Base-by-base conservation (phyloP, 2,113 vertebrate genomes). In the Tragelaphus strepsiceros region DNA sequence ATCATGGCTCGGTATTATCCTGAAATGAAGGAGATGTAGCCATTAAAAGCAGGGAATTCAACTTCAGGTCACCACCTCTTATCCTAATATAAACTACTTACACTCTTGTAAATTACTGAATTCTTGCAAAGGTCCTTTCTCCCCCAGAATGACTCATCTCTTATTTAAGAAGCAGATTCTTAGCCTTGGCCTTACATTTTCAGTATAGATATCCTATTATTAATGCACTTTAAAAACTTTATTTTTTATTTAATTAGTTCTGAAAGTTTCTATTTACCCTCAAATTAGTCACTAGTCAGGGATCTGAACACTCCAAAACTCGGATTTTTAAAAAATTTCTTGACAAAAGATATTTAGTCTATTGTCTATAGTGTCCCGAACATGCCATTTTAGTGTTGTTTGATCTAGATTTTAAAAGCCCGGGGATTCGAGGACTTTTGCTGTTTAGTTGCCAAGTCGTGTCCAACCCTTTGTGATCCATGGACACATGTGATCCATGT, bases 161-260 rank as follows among this genome's bases (percentile, higher is more conserved):
- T 92, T 67, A 7, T 61, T 93, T 88, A 71, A 54, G n/a, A 82
- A 85, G 43, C 46, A 54, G n/a, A 53, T 78, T 84, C 16, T 92
- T 94, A 92, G 16, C 24, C 15, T 35, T 94, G 24, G 7, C 28
- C 32, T 56, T 81, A 26, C 32, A 49, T 53, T 78, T 96, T 92
- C 35, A 59, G 6, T 86, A 43, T 95, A 87, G 89, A 74, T 90
- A 74, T 87, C 89, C 4, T 56, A 32, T 85, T 88, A 53, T 13
- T 49, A 90, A 83, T 82, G 61, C 88, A 77, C 59, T 56, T 91
- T 92, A 22, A 46, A 83, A 91, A 71, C 15, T 22, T 85, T 32
- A 71, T 51, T 90, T 92, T 94, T 43, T 49, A 15, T 39, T 93
- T 95, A 80, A 24, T 93, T 97, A 83, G 22, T 91, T 97, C 8